These are phyloP conservation scores for Lasioglossum albipes DNA, from an alignment of 1,140 invertebrate species.

Conservation along the genomic window DNA sequence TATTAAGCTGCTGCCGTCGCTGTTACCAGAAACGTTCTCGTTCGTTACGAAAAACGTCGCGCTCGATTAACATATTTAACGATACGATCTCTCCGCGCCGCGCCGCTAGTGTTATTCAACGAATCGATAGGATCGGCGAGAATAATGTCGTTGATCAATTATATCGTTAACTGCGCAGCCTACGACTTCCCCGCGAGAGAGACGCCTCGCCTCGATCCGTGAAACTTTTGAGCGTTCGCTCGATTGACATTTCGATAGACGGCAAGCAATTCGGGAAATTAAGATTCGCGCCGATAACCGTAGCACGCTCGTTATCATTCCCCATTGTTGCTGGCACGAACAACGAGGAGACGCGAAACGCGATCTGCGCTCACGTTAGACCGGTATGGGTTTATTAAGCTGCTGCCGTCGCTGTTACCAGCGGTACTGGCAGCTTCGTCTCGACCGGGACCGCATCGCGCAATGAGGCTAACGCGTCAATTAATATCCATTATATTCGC, in stretches of 20 bases:
- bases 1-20: neutral
- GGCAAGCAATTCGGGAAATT: too few relatives aligned
- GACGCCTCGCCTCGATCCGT: neutral
- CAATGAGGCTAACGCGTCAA: slow-evolving; percentile 61
- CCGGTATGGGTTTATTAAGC: neutral
- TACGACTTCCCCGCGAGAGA: neutral
- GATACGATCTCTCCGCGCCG: slow-evolving; percentile 27
- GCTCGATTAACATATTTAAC: slow-evolving; percentile 38
- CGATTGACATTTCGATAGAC: too few relatives aligned
- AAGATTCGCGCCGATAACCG: too few relatives aligned
- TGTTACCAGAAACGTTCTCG: neutral
- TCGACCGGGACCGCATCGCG: neutral
- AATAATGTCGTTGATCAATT: slow-evolving; percentile 43
- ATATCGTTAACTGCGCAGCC: slow-evolving; percentile 33
- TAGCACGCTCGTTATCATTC: too few relatives aligned
- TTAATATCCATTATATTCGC: slow-evolving; percentile 63
- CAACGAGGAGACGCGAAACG: too few relatives aligned
- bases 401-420: neutral
- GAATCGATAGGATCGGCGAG: slow-evolving; percentile 35
- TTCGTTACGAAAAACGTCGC: slow-evolving; percentile 21
- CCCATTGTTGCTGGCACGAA: too few relatives aligned
- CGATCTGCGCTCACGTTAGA: neutral
- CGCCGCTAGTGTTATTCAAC: slow-evolving; percentile 38
- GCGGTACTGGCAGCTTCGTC: neutral
- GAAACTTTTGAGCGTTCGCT: too few relatives aligned